These are phyloP conservation scores for Sus scrofa DNA, from an alignment of 2,113 vertebrate species.

Conservation along the genomic window DNA sequence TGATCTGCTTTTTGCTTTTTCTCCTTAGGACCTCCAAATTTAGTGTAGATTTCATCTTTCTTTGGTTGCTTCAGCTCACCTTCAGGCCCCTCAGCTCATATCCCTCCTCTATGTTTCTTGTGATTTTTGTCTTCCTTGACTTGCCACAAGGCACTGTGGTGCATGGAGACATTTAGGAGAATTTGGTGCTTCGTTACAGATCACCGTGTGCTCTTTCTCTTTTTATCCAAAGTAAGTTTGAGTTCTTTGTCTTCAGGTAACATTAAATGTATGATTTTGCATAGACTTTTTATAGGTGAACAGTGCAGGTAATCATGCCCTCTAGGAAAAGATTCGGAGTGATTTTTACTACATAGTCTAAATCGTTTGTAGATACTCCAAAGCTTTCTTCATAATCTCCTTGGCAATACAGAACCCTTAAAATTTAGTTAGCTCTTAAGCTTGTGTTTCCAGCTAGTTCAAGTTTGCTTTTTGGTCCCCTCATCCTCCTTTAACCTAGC, in stretches of 20 bases:
- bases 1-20: not conserved
- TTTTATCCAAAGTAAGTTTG: not conserved
- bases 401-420: not conserved
- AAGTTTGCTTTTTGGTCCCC: not conserved
- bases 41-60: constrained; percentile 2
- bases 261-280: not conserved
- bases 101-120: not conserved
- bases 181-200: fast-evolving
- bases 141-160: not conserved
- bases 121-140: not conserved
- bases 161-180: no score
- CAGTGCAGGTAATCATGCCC: not conserved
- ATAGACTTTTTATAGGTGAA: not conserved
- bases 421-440: not conserved
- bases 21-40: not conserved
- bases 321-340: not conserved
- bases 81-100: not conserved
- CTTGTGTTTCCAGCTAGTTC: not conserved
- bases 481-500: not conserved
- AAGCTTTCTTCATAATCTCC: not conserved
- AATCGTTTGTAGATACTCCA: not conserved
- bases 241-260: not conserved
- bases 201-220: not conserved
- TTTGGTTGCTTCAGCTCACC: not conserved
- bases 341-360: not conserved